A percentile compares a stretch with the other conserved stretches of the same genome.
phyloP scores from a whole-genome alignment of 2,113 vertebrate genomes.

The Tringa solitaria region DNA sequence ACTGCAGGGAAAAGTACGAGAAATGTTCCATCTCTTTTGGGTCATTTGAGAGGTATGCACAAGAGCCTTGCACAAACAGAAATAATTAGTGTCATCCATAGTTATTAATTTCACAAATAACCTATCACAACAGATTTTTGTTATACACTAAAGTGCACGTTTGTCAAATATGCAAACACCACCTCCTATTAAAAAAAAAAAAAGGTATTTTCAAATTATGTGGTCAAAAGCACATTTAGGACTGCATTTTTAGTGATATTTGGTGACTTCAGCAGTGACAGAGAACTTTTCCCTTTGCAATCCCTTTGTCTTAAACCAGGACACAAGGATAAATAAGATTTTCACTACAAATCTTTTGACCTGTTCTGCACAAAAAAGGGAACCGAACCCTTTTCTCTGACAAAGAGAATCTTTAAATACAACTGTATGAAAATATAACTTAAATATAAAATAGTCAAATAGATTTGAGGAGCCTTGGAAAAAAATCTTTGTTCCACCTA shows the following conservation, averaged over 20 bases:
- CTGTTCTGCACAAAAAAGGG: constrained; percentile 39
- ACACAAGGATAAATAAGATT: constrained; percentile 13
- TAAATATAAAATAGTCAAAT: constrained; percentile 83
- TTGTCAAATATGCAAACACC: not conserved
- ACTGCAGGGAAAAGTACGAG: not conserved
- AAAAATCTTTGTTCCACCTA: constrained; percentile 75
- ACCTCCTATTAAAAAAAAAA: not conserved
- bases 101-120: constrained; percentile 1
- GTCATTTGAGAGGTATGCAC: constrained; percentile 10
- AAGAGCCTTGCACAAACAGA: not conserved
- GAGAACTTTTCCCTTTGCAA: constrained; percentile 17
- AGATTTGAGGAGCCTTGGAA: constrained; percentile 76
- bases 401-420: constrained; percentile 80
- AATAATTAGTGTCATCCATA: not conserved
- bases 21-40: not conserved
- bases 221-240: not conserved
- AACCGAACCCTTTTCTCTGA: constrained; percentile 45
- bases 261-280: constrained; percentile 15
- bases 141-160: constrained; percentile 21
- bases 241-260: not conserved
- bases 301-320: not conserved
- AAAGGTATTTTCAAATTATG: not conserved
- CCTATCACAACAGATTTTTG: not conserved
- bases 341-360: constrained; percentile 33
- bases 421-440: constrained; percentile 85